A percentile compares a stretch with the other conserved stretches of the same genome.
Evolutionary conservation across 2,888 invertebrate genomes (phyloP).

Genomic region (Gastracanthus pulcherrimus): DNA sequence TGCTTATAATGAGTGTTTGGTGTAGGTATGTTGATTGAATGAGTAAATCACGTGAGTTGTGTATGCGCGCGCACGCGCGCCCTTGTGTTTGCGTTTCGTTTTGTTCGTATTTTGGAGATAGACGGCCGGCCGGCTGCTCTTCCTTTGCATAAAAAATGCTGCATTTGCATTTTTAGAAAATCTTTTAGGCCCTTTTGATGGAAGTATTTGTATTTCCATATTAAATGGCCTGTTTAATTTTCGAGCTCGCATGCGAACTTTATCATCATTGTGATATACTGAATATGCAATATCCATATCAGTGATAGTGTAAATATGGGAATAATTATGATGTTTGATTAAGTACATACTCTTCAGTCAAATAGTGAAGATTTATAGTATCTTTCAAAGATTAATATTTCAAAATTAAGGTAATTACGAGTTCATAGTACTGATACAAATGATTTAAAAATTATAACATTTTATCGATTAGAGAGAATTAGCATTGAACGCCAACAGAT

Average conservation of each 20-base stretch:
- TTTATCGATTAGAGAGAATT: too few species aligned
- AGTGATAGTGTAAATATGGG: not conserved
- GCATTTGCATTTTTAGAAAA: constrained; percentile 33
- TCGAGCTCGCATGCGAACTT: too few species aligned
- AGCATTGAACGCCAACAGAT: too few species aligned
- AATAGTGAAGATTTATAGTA: too few species aligned
- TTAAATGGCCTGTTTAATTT: constrained; percentile 6
- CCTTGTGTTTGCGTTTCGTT: constrained; percentile 5
- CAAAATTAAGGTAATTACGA: too few species aligned
- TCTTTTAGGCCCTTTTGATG: not conserved
- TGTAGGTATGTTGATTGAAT: constrained; percentile 57
- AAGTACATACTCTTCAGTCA: too few species aligned
- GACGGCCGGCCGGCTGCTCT: not conserved
- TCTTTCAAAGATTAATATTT: too few species aligned
- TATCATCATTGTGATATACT: not conserved
- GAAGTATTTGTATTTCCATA: constrained; percentile 1
- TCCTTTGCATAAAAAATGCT: constrained; percentile 17
- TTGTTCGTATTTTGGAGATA: not conserved
- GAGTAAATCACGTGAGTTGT: constrained; percentile 56
- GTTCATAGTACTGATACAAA: too few species aligned
- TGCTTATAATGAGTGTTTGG: constrained; percentile 53
- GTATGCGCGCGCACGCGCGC: not conserved
- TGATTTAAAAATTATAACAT: too few species aligned
- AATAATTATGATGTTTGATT: not conserved
- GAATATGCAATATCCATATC: too few species aligned